Evolutionary conservation across 2,113 vertebrate species (phyloP).

Genomic region (Mustelus asterias): DNA sequence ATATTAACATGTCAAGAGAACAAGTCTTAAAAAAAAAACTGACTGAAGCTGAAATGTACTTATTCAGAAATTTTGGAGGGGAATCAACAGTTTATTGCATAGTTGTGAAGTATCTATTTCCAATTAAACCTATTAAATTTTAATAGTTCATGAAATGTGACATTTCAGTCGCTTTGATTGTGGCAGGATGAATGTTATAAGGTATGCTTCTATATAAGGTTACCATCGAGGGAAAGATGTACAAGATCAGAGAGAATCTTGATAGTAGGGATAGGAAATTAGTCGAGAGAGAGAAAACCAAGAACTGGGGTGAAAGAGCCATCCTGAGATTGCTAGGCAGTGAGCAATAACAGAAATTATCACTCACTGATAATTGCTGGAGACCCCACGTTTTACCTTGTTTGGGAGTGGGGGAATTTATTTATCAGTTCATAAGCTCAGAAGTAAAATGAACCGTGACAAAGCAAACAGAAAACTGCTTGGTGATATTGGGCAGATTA

Average conservation of each 20-base stretch:
- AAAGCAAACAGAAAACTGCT: background rate
- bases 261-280: background rate
- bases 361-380: background rate
- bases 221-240: background rate
- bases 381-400: background rate
- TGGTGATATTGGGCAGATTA: background rate
- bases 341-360: background rate
- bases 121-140: background rate
- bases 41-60: background rate
- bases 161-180: background rate
- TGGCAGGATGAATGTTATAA: background rate
- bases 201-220: background rate
- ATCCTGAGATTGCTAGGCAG: background rate
- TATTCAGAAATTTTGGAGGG: background rate
- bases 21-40: background rate
- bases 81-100: background rate
- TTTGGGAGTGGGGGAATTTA: background rate
- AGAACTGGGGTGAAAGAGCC: background rate
- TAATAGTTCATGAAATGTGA: background rate
- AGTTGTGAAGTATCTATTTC: background rate
- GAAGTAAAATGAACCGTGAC: background rate
- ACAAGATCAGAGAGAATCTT: background rate
- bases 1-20: background rate
- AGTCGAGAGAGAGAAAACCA: background rate
- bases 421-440: background rate